Conservation (phyloP, 2,113 vertebrate genomes). For the Dasyurus viverrinus region DNA sequence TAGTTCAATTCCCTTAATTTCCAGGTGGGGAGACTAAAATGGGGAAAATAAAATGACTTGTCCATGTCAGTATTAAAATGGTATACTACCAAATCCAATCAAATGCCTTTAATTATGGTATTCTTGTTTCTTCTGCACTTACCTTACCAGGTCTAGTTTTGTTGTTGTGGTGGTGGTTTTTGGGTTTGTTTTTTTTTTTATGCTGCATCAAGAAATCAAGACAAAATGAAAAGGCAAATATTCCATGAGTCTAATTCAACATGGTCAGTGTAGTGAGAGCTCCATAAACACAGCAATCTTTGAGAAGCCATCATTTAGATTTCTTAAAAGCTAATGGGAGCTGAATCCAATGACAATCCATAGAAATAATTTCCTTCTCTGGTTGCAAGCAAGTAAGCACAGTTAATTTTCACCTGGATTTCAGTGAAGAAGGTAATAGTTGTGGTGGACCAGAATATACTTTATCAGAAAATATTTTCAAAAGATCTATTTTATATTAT, state of each 20-base stretch:
- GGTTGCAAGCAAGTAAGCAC: conserved; percentile 9
- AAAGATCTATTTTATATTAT: neutral
- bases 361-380: neutral
- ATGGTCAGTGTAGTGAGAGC: neutral
- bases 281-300: neutral
- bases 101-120: neutral
- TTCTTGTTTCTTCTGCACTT: neutral
- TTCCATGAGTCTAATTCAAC: neutral
- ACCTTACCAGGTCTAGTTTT: neutral
- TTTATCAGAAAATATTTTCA: neutral
- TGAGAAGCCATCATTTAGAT: neutral
- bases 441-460: neutral
- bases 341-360: conserved; percentile 8
- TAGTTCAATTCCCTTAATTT: neutral
- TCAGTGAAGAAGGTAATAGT: conserved; percentile 34
- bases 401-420: conserved; percentile 34
- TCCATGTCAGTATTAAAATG: neutral
- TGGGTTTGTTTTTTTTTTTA: conserved; percentile 7
- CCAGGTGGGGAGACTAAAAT: neutral
- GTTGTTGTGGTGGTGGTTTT: no score
- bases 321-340: neutral
- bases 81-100: neutral
- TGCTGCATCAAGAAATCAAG: conserved; percentile 24
- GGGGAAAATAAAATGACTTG: neutral
- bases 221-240: neutral